These are phyloP conservation scores for Anguilla japonica DNA, from an alignment of 2,113 vertebrate genomes.

Conservation along the genomic window DNA sequence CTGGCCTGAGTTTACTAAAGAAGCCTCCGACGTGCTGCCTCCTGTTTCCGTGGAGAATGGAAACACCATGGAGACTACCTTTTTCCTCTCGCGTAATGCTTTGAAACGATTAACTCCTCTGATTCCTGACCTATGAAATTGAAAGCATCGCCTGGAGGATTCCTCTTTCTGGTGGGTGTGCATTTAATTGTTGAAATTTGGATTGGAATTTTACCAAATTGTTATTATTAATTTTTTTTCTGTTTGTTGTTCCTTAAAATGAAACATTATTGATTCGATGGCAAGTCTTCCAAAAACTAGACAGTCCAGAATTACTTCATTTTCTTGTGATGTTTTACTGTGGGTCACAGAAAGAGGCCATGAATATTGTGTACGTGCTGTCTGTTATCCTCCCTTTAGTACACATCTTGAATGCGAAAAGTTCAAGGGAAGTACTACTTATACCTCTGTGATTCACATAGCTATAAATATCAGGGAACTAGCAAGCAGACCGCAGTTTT, in stretches of 20 bases:
- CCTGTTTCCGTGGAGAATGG: constrained; percentile 39
- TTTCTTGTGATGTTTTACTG: neutral
- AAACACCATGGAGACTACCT: constrained; percentile 26
- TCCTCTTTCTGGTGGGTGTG: neutral
- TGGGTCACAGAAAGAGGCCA: neutral
- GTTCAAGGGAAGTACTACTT: too few species aligned
- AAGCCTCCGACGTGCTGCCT: constrained; percentile 43
- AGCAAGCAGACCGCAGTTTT: too few species aligned
- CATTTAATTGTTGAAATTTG: neutral
- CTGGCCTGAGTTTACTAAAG: constrained; percentile 35
- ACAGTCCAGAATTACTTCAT: neutral
- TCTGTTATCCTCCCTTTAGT: too few species aligned
- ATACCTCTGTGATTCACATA: too few species aligned
- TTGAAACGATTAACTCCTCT: constrained; percentile 35
- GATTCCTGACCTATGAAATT: neutral
- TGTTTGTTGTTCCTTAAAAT: neutral
- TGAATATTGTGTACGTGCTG: too few species aligned
- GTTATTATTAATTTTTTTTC: neutral
- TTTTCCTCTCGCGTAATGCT: constrained; percentile 20
- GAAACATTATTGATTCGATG: neutral
- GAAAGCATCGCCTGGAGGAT: neutral
- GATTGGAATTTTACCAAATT: neutral
- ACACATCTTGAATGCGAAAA: too few species aligned
- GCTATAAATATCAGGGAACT: too few species aligned
- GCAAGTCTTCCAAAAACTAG: neutral